Evolutionary conservation across 2,888 invertebrate species (phyloP), one percentile per base, ranked within the genome.

Genomic region (Ecliptopera silaceata): DNA sequence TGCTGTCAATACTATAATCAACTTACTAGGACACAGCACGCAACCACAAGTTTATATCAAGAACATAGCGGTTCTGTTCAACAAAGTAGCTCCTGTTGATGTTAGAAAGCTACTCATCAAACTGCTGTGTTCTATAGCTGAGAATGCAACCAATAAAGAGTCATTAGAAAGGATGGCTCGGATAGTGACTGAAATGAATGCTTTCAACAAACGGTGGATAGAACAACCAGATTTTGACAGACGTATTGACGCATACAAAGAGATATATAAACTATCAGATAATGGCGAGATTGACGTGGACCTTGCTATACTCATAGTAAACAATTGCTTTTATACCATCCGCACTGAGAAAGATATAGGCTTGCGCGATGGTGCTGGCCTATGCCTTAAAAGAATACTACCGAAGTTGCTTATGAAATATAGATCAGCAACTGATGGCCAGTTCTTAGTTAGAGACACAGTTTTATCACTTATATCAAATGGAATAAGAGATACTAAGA

Each of bases 191-290:
- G 93, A 95, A 79, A 92, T 98, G 69, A 99, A 99, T 84, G 95
- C 98, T 0, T 98, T 95, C 92, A 96, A 98, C 82, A 92, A 93
- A 41, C 94, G 95, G 63, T 96, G 96, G 94, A 93, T 98, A n/a
- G 98, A 98, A 70, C 98, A 99, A 77, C 98, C 98, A 0, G 97
- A 99, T 85, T 98, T 96, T 71, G 94, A 96, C 59, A 92, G 92
- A 68, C 93, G 99, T 68, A 90, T 98, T 17, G 94, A 95, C 50
- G 96, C 96, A 0, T 97, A 97, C 69, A 94, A 93, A 69, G 86
- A 92, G 68, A 93, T 97, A 36, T 93, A 93, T 59, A 76, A 88
- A 41, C 75, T 93, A 52, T 82, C 92, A 11, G 86, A 91, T 1
- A 79, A 77, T 1, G 79, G 91, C 51, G 79, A 89, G 44, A 84